These are phyloP conservation scores for crab-eating macaque (Macaca fascicularis) DNA, from an alignment of 2,113 vertebrate genomes.

Conservation along the genomic window DNA sequence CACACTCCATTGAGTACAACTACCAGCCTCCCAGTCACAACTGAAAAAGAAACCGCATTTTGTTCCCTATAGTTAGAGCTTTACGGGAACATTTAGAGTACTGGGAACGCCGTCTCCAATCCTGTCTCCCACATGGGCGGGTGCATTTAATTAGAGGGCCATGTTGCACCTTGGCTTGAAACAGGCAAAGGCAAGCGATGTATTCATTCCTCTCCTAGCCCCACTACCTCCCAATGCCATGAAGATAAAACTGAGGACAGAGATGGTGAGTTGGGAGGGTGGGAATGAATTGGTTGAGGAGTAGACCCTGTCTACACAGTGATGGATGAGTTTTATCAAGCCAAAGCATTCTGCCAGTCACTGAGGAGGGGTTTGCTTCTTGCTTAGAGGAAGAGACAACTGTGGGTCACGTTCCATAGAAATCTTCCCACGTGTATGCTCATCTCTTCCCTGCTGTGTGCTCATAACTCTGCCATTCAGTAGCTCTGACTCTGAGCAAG, in stretches of 20 bases:
- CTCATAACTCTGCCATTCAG: background rate
- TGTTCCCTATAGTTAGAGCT: conserved; percentile 52
- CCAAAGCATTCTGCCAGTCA: background rate
- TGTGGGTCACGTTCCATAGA: background rate
- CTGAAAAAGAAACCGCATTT: conserved; percentile 26
- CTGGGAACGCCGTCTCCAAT: background rate
- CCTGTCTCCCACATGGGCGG: background rate
- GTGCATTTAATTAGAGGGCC: background rate
- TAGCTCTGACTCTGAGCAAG: background rate
- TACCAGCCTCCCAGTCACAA: conserved; percentile 8
- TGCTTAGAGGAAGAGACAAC: background rate
- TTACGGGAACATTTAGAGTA: background rate
- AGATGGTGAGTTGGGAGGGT: background rate
- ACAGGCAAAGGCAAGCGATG: background rate
- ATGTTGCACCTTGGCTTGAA: background rate
- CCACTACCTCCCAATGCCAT: background rate
- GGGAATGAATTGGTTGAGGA: background rate
- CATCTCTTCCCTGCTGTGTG: no score
- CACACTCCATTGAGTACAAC: background rate
- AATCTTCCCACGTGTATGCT: background rate
- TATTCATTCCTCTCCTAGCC: background rate
- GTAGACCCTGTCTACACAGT: background rate
- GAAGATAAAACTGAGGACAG: background rate
- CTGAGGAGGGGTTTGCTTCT: background rate
- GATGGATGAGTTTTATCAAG: background rate